Evolutionary conservation across 2,888 invertebrate species (phyloP).

Genomic region (Alentia gelatinosa): DNA sequence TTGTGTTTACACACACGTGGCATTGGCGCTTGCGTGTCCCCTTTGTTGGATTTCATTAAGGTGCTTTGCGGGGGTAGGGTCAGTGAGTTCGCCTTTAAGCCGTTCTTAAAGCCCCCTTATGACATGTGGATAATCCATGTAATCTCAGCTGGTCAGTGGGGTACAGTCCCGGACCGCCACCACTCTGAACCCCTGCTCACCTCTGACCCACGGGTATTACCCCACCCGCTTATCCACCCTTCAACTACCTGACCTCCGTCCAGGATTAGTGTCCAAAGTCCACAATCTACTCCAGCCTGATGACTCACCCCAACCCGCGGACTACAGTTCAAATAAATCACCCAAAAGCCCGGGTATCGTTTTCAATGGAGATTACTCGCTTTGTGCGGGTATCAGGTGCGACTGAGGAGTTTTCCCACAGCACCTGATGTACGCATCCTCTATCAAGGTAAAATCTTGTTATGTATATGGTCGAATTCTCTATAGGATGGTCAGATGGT

Average conservation of each 20-base stretch:
- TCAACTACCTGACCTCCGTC: not conserved
- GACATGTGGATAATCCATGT: not conserved
- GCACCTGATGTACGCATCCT: no score
- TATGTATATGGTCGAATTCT: no score
- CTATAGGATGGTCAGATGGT: no score
- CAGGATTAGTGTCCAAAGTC: not conserved
- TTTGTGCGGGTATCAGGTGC: no score
- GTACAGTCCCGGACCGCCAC: not conserved
- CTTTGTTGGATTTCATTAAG: not conserved
- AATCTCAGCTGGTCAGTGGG: not conserved
- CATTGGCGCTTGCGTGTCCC: not conserved
- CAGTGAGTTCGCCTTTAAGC: not conserved
- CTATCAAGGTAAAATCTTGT: no score
- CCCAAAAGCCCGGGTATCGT: slow-evolving; percentile 1
- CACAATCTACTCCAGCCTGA: not conserved
- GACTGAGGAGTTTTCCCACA: no score
- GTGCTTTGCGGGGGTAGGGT: not conserved
- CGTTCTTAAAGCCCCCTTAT: not conserved
- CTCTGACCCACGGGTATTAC: not conserved
- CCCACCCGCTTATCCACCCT: not conserved
- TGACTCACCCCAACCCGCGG: not conserved
- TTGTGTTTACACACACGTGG: not conserved
- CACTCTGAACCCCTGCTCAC: not conserved
- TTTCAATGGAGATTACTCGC: not conserved
- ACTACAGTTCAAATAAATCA: slow-evolving; percentile 1